A percentile compares a stretch with the other conserved stretches of the same genome.
Evolutionary conservation across 2,113 vertebrate genomes (phyloP).

Genomic region (Galeopterus variegatus): DNA sequence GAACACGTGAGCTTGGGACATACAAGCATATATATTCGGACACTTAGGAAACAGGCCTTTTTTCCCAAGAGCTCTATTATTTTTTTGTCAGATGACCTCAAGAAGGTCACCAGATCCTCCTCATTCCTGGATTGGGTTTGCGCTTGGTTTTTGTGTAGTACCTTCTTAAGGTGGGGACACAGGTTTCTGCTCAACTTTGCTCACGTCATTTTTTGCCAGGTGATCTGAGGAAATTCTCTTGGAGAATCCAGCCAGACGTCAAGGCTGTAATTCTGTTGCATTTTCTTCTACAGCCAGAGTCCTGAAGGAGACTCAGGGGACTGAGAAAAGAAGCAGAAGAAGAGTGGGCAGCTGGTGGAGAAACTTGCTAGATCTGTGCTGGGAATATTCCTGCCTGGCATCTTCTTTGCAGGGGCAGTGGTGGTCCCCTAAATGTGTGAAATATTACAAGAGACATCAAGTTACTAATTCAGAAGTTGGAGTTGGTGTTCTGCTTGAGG

Average conservation of each 20-base stretch:
- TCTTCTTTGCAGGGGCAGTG: not conserved
- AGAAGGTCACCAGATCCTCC: not conserved
- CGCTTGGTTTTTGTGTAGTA: not conserved
- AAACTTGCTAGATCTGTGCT: not conserved
- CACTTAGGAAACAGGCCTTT: not conserved
- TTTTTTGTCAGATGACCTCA: not conserved
- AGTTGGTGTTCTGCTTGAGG: not conserved
- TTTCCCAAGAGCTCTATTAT: not conserved
- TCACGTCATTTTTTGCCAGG: not conserved
- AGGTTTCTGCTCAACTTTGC: not conserved
- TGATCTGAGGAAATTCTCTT: not conserved
- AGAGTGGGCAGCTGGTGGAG: not conserved
- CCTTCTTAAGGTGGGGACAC: not conserved
- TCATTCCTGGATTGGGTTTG: not conserved
- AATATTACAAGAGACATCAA: fast-evolving
- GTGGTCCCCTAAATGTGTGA: not conserved
- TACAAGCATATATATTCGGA: too few species aligned
- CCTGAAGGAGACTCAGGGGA: not conserved
- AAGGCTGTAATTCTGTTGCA: not conserved
- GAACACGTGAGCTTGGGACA: not conserved
- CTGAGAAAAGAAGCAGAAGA: not conserved
- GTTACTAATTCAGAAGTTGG: not conserved
- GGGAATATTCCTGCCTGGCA: not conserved
- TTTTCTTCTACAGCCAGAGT: not conserved
- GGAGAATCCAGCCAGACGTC: not conserved